Evolutionary conservation across 2,888 invertebrate genomes (phyloP).

Genomic region (Apodemia mormo): DNA sequence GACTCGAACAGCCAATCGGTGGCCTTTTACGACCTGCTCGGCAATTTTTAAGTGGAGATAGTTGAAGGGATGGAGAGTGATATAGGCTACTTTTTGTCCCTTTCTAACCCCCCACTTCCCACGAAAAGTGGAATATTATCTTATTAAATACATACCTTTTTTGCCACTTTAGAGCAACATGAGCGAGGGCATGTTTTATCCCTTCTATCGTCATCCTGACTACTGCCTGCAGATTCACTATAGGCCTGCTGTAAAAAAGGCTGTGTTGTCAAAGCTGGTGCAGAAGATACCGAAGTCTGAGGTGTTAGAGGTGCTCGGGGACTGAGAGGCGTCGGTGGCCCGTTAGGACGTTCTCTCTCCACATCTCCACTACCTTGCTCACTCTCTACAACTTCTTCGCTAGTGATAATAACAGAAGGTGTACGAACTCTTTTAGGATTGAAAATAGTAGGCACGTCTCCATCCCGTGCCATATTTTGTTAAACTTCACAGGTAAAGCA

Average conservation of each 20-base stretch:
- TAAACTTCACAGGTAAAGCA: constrained; percentile 41
- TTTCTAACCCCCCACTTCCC: too few relatives aligned
- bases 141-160: constrained; percentile 82
- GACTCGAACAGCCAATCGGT: too few relatives aligned
- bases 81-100: too few relatives aligned
- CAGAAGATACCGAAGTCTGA: constrained; percentile 75
- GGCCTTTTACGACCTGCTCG: too few relatives aligned
- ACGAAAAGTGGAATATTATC: too few relatives aligned
- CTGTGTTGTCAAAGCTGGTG: constrained; percentile 70
- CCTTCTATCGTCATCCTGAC: constrained; percentile 83
- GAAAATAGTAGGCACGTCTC: constrained; percentile 90
- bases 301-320: constrained; percentile 72
- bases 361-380: constrained; percentile 57
- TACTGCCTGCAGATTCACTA: constrained; percentile 81
- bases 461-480: constrained; percentile 84
- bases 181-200: constrained; percentile 85
- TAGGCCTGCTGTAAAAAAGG: constrained; percentile 74
- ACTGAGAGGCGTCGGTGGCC: constrained; percentile 70
- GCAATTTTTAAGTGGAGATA: too few relatives aligned
- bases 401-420: constrained; percentile 86
- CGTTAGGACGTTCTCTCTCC: constrained; percentile 70
- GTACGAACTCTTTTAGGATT: constrained; percentile 87
- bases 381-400: constrained; percentile 78
- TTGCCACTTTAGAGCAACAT: constrained; percentile 91
- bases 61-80: too few relatives aligned